Base-by-base conservation (phyloP, 2,888 invertebrate species). In the Polymixis flavicincta region DNA sequence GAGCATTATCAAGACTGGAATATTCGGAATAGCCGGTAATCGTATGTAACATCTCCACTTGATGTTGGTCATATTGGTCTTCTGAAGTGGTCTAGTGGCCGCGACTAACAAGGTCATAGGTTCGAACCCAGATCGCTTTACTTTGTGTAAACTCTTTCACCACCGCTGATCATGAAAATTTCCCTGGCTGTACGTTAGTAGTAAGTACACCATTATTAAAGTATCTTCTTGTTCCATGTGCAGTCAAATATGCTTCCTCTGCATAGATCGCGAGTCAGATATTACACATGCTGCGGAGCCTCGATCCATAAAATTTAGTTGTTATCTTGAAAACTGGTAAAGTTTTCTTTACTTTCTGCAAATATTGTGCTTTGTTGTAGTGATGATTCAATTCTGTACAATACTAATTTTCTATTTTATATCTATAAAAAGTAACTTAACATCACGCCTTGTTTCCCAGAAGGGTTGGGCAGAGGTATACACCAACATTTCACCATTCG, bases 241-340 rank as follows among this genome's bases (percentile, higher is more conserved):
- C n/a, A n/a, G n/a, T n/a, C n/a, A n/a, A n/a, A n/a, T n/a, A n/a
- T n/a, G n/a, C n/a, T 37, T 25, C 8, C 28, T 61, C 14, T 14
- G 28, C 48, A 55, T 14, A 70, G 75, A 84, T 80, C 60, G 74
- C 25, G 14, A 45, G n/a, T 37, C 48, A 60, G 84, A 82, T 84
- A 83, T 71, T 48, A 50, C 14, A 80, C 83, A 73, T 22, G 70
- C 79, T 78, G 63, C n/a, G 66, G 67, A 81, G 37, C 81, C 81
- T 59, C 64, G 55, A 80, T 80, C 60, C 76, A 82, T 84, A 84
- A 80, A 82, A 75, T 75, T 84, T 54, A 71, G 71, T 84, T 59
- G 71, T 80, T 75, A 71, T 82, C 81, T 80, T 65, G 32, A 68
- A 71, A 84, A 82, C 82, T 84, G 76, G 75, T 68, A 80, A 74